phyloP scores from a whole-genome alignment of 2,113 vertebrate species.

The Dromaius novaehollandiae region DNA sequence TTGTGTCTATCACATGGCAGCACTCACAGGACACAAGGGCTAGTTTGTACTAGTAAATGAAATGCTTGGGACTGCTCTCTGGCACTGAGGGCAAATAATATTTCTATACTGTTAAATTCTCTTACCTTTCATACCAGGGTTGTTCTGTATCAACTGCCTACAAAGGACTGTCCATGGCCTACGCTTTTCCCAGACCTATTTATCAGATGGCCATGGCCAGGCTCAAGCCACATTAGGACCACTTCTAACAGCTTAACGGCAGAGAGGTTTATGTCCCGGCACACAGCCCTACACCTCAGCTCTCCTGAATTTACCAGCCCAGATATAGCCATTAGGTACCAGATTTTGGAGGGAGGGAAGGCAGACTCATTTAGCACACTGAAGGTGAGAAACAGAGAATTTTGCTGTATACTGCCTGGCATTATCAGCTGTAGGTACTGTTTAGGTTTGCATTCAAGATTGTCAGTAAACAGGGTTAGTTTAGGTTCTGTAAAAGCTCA shows the following conservation, averaged over 20 bases:
- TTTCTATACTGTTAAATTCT: background rate
- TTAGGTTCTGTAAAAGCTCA: background rate
- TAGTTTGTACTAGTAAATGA: background rate
- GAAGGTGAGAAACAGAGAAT: background rate
- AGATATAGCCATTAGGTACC: background rate
- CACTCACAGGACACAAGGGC: fast-evolving
- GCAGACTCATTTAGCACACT: background rate
- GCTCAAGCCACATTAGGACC: fast-evolving
- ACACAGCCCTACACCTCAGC: background rate
- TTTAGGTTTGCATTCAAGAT: background rate
- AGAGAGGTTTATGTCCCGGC: background rate
- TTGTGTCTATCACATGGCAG: background rate
- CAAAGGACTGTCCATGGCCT: fast-evolving
- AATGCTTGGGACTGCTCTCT: background rate
- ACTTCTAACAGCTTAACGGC: background rate
- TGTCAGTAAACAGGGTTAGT: background rate
- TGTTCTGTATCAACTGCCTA: background rate
- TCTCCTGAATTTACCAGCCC: background rate
- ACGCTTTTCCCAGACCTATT: fast-evolving
- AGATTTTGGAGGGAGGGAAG: background rate
- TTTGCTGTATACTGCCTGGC: background rate
- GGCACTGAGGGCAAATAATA: background rate
- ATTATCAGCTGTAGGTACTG: background rate
- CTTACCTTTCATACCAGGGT: background rate
- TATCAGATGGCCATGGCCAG: background rate